Evolutionary conservation across 2,113 vertebrate species (phyloP).

Genomic region (Pseudois nayaur): DNA sequence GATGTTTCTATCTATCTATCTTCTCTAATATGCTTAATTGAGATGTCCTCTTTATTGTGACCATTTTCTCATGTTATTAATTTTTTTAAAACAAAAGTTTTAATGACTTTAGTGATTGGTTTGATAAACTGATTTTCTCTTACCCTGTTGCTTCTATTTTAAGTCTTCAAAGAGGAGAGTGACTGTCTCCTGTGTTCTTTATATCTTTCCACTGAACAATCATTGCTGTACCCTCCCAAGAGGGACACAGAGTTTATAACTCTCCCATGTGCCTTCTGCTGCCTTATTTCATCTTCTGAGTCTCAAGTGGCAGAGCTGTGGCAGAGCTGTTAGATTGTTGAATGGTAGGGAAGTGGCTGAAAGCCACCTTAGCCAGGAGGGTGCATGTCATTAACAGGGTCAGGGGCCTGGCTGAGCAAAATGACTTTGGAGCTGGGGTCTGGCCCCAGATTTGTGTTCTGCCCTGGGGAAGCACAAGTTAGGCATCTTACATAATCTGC

Average conservation of each 20-base stretch:
- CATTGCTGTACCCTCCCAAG: rapidly evolving
- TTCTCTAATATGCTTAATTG: not conserved
- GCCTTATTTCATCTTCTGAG: not conserved
- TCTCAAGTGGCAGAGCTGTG: not conserved
- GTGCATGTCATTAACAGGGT: rapidly evolving
- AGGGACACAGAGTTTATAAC: not conserved
- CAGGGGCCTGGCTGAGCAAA: not conserved
- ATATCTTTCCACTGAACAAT: not conserved
- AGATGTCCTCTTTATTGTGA: not conserved
- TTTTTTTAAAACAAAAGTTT: not conserved
- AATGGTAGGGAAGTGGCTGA: not conserved
- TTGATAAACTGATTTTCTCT: not conserved
- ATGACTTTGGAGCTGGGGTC: not conserved
- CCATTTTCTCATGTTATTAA: not conserved
- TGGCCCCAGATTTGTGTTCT: not conserved
- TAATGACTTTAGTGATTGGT: not conserved
- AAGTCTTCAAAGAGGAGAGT: not conserved
- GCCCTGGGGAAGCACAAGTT: rapidly evolving
- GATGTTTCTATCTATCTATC: rapidly evolving
- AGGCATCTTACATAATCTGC: rapidly evolving
- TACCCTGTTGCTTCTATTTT: not conserved
- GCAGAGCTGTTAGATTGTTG: too few species aligned
- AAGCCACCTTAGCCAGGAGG: not conserved
- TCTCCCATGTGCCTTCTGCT: not conserved
- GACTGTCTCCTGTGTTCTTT: not conserved